These are phyloP conservation scores for Acromyrmex heyeri DNA, from an alignment of 1,140 invertebrate species.

Conservation along the genomic window DNA sequence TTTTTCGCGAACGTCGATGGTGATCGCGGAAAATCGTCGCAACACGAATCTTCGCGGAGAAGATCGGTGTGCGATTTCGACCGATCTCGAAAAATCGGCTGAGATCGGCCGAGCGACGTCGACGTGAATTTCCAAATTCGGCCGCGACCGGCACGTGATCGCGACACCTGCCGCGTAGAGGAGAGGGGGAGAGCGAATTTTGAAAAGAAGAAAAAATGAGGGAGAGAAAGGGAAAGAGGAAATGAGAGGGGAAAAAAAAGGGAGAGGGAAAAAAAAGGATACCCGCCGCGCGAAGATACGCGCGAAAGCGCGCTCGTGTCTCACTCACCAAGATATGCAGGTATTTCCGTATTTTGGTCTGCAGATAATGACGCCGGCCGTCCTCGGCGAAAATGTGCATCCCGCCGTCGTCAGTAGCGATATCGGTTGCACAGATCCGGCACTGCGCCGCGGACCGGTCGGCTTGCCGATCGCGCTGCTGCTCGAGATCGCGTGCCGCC, in stretches of 20 bases:
- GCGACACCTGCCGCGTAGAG: neutral
- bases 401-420: constrained; percentile 80
- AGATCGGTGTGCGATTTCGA: neutral
- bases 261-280: neutral
- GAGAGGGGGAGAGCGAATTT: constrained; percentile 36
- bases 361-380: constrained; percentile 86
- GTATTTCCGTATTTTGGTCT: constrained; percentile 88
- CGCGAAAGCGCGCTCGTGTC: neutral
- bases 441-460: constrained; percentile 78
- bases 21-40: neutral
- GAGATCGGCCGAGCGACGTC: neutral
- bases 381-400: constrained; percentile 87
- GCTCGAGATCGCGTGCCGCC: constrained; percentile 75
- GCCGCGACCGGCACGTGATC: constrained; percentile 41
- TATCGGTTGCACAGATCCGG: constrained; percentile 87
- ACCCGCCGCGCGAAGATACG: neutral
- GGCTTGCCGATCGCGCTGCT: constrained; percentile 63
- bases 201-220: constrained; percentile 23
- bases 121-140: neutral
- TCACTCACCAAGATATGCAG: constrained; percentile 86
- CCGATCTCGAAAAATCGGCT: neutral
- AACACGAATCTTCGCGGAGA: neutral
- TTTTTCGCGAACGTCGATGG: neutral
- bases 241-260: neutral
- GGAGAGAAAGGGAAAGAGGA: neutral